phyloP scores from a whole-genome alignment of 2,113 vertebrate species.

The Lasiurus borealis region DNA sequence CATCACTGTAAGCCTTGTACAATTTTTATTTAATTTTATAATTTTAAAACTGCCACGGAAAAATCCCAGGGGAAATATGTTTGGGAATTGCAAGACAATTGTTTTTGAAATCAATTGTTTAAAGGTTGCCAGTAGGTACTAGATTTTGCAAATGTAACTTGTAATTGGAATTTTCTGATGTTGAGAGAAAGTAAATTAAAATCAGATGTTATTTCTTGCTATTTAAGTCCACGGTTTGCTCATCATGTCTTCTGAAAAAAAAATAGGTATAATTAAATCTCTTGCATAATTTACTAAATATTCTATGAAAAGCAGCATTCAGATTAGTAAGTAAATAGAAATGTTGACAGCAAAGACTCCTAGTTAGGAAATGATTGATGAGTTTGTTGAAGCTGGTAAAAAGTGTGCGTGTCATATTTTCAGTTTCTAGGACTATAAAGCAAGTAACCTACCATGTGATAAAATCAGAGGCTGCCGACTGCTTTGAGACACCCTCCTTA shows the following conservation, averaged over 20 bases:
- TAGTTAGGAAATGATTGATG: conserved; percentile 84
- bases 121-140: conserved; percentile 60
- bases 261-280: conserved; percentile 87
- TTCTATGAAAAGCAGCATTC: conserved; percentile 81
- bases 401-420: conserved; percentile 82
- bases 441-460: background rate
- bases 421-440: conserved; percentile 51
- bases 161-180: conserved; percentile 78
- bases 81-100: conserved; percentile 73
- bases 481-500: background rate
- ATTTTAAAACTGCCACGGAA: conserved; percentile 61
- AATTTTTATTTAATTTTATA: conserved; percentile 62
- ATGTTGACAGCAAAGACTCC: conserved; percentile 76
- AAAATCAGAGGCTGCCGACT: conserved; percentile 1
- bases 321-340: conserved; percentile 80
- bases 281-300: conserved; percentile 87
- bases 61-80: conserved; percentile 45
- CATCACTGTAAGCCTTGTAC: conserved; percentile 7
- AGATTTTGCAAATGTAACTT: conserved; percentile 66
- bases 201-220: conserved; percentile 83
- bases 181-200: conserved; percentile 85
- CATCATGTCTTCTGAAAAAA: conserved; percentile 85
- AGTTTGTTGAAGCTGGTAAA: conserved; percentile 80
- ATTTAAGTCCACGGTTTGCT: conserved; percentile 81
- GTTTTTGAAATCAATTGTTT: conserved; percentile 73